Evolutionary conservation across 2,113 vertebrate species (phyloP).

Genomic region (Odontesthes bonariensis): DNA sequence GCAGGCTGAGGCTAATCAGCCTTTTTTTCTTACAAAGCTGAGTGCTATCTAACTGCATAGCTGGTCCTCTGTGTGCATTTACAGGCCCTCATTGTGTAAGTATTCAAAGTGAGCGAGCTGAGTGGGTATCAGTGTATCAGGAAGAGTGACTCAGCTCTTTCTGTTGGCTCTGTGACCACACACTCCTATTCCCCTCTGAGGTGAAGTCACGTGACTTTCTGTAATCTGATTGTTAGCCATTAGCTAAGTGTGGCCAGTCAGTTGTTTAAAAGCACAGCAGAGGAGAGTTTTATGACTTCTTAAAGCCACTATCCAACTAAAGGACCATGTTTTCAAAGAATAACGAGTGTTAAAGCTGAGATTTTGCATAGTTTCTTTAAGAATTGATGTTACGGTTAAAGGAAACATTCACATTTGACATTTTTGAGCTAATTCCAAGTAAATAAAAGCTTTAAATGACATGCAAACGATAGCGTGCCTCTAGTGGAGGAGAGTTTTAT

Average conservation of each 20-base stretch:
- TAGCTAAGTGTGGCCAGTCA: neutral
- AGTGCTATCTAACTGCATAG: neutral
- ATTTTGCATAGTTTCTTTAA: too few species aligned
- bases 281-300: neutral
- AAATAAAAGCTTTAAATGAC: too few species aligned
- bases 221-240: conserved; percentile 34
- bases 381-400: too few species aligned
- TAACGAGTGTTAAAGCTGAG: too few species aligned
- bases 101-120: neutral
- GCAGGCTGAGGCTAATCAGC: neutral
- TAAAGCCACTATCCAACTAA: neutral
- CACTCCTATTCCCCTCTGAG: conserved; percentile 8
- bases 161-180: conserved; percentile 4
- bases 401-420: too few species aligned
- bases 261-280: conserved; percentile 1
- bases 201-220: conserved; percentile 61
- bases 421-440: too few species aligned
- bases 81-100: neutral
- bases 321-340: neutral
- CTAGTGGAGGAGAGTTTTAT: neutral
- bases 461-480: too few species aligned
- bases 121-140: conserved; percentile 8
- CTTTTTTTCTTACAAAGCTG: neutral
- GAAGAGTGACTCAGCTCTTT: conserved; percentile 53
- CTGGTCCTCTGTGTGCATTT: conserved; percentile 4